A percentile compares a stretch with the other conserved stretches of the same genome.
Evolutionary conservation across 37 sponge, comb jelly and placozoan genomes (phyloP).

Genomic region (Chondrosia reniformis): DNA sequence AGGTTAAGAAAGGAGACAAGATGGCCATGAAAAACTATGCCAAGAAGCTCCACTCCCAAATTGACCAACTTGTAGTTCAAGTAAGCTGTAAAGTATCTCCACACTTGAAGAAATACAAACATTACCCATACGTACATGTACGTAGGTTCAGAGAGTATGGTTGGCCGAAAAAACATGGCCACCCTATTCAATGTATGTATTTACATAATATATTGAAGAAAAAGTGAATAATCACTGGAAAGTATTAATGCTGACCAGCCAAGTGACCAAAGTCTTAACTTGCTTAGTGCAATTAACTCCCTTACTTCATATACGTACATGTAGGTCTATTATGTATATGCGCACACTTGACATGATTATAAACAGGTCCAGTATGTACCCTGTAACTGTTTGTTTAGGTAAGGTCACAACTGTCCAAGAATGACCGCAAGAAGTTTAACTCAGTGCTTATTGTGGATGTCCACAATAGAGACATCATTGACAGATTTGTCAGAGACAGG

Average conservation of each 20-base stretch:
- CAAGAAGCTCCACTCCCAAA: slow-evolving; percentile 93
- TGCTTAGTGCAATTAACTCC: too few species aligned
- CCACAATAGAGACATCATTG: slow-evolving; percentile 98
- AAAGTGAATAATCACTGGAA: too few species aligned
- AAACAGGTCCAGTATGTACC: not conserved
- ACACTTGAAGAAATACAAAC: too few species aligned
- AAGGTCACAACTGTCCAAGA: slow-evolving; percentile 88
- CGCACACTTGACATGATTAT: not conserved
- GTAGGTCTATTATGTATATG: not conserved
- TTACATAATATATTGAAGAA: too few species aligned
- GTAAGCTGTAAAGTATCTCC: slow-evolving; percentile 19
- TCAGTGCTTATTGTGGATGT: slow-evolving; percentile 96
- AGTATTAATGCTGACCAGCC: not conserved
- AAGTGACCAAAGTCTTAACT: not conserved
- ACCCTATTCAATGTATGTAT: not conserved
- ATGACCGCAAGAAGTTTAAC: slow-evolving; percentile 99
- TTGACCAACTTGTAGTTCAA: slow-evolving; percentile 93
- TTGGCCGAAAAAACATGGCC: not conserved
- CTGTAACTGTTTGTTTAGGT: slow-evolving; percentile 39
- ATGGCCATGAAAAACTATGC: slow-evolving; percentile 97
- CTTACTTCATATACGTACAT: not conserved
- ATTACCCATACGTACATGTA: too few species aligned
- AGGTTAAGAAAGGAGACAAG: slow-evolving; percentile 98
- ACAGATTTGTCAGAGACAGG: slow-evolving; percentile 97
- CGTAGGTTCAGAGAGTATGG: not conserved